phyloP scores from a whole-genome alignment of 1,140 invertebrate species.

The Euglossa dilemma region DNA sequence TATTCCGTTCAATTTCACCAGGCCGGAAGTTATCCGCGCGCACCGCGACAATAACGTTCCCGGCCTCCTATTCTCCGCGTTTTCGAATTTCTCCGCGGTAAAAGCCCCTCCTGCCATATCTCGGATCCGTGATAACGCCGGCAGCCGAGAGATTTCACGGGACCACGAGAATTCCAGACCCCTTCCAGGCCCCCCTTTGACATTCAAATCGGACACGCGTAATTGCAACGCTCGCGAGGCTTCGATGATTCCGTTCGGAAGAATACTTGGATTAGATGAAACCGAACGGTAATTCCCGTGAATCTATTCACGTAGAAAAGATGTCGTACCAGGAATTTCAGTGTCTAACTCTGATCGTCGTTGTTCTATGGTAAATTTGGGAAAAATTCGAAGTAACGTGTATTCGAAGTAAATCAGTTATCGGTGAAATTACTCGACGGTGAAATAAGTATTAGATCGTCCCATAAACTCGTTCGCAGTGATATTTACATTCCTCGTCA shows the following conservation, averaged over 20 bases:
- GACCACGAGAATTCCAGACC: conserved; percentile 44
- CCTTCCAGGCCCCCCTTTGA: conserved; percentile 8
- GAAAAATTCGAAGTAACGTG: too few relatives aligned
- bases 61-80: conserved; percentile 54
- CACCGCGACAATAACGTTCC: conserved; percentile 57
- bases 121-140: conserved; percentile 7
- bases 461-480: too few relatives aligned
- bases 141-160: conserved; percentile 49
- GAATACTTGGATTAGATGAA: background rate
- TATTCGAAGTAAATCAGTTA: too few relatives aligned
- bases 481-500: too few relatives aligned
- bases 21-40: conserved; percentile 42
- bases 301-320: background rate
- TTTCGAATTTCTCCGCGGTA: conserved; percentile 65
- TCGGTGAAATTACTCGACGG: too few relatives aligned
- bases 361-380: too few relatives aligned
- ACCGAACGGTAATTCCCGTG: background rate
- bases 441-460: too few relatives aligned
- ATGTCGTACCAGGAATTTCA: background rate
- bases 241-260: background rate
- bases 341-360: too few relatives aligned
- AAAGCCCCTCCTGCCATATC: conserved; percentile 15
- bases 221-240: background rate
- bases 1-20: conserved; percentile 69
- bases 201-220: conserved; percentile 29